A percentile compares a stretch with the other conserved stretches of the same genome.
phyloP scores from a whole-genome alignment of 1,140 invertebrate species.

The Bombyx mandarina region DNA sequence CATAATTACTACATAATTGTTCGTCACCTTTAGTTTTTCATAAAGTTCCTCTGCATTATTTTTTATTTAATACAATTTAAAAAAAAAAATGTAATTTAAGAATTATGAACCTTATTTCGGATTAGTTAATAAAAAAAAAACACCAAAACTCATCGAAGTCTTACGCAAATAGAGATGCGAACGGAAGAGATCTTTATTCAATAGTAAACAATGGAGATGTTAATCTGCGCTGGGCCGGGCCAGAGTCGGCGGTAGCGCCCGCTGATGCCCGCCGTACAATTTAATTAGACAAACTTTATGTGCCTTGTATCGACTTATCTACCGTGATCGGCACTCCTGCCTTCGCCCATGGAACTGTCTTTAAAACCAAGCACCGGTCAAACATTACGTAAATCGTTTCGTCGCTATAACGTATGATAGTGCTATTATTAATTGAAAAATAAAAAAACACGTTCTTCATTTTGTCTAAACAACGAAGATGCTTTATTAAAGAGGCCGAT shows the following conservation, averaged over 20 bases:
- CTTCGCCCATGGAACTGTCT: slow-evolving; percentile 17
- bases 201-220: slow-evolving; percentile 60
- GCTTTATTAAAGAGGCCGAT: slow-evolving; percentile 26
- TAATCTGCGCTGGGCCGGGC: slow-evolving; percentile 40
- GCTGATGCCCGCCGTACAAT: slow-evolving; percentile 45
- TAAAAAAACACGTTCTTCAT: slow-evolving; percentile 24
- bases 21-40: slow-evolving; percentile 2
- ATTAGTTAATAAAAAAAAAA: too few species aligned
- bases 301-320: slow-evolving; percentile 35
- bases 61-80: too few species aligned
- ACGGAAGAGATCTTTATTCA: slow-evolving; percentile 48
- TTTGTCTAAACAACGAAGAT: slow-evolving; percentile 23
- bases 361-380: slow-evolving; percentile 17
- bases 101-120: too few species aligned
- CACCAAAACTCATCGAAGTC: too few species aligned
- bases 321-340: slow-evolving; percentile 22
- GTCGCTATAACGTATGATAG: slow-evolving; percentile 12
- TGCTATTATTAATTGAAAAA: slow-evolving; percentile 6
- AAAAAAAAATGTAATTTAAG: too few species aligned
- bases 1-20: not conserved
- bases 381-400: slow-evolving; percentile 22
- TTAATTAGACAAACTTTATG: slow-evolving; percentile 61
- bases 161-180: too few species aligned
- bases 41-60: too few species aligned
- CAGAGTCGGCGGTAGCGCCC: slow-evolving; percentile 28